Evolutionary conservation across 2,888 invertebrate species (phyloP).

Genomic region (Athripsodes cinereus): DNA sequence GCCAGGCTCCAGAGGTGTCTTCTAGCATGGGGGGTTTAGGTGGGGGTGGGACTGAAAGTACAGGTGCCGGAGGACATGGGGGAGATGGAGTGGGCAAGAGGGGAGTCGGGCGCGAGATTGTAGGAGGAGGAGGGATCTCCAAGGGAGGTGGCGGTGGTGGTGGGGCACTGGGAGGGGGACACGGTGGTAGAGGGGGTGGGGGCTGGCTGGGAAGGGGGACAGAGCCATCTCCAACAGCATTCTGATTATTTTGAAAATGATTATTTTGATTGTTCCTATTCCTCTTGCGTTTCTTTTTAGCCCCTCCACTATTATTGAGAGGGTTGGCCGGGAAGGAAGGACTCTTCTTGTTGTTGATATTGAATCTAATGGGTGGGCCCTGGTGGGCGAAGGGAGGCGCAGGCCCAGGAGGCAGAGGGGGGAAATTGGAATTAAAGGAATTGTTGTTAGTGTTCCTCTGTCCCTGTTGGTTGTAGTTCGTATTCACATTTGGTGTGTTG

Average conservation of each 20-base stretch:
- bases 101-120: constrained; percentile 29
- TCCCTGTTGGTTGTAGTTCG: constrained; percentile 22
- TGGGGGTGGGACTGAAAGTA: constrained; percentile 30
- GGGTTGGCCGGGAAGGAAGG: constrained; percentile 11
- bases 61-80: constrained; percentile 32
- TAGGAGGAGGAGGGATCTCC: constrained; percentile 45
- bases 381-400: constrained; percentile 37
- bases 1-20: constrained; percentile 67
- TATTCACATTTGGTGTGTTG: constrained; percentile 16
- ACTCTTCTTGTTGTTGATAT: constrained; percentile 37
- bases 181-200: constrained; percentile 45
- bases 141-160: constrained; percentile 32
- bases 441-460: constrained; percentile 8
- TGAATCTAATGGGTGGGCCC: constrained; percentile 46
- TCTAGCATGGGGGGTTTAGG: constrained; percentile 37
- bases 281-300: constrained; percentile 72
- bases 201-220: constrained; percentile 48
- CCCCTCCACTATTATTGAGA: constrained; percentile 41
- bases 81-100: constrained; percentile 30
- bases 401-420: constrained; percentile 32
- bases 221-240: background rate
- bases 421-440: constrained; percentile 33
- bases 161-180: constrained; percentile 42
- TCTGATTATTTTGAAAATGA: too few relatives aligned
- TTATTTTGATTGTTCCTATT: constrained; percentile 52